Evolutionary conservation across 35 echinoderm and acorn worm genomes (phyloP).

Genomic region (Hemicentrotus pulcherrimus): DNA sequence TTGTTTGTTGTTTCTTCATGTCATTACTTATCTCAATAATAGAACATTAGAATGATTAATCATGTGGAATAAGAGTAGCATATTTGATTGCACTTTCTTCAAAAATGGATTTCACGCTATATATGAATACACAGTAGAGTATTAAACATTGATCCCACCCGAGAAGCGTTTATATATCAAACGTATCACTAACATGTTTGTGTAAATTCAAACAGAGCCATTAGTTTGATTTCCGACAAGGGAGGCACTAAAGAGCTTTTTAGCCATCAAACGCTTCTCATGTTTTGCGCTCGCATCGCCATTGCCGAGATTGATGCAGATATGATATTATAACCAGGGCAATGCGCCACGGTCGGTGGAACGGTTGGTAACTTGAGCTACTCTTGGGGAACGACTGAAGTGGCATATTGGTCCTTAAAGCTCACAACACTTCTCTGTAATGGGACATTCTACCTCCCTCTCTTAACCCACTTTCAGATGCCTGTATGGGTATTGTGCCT

Average conservation of each 20-base stretch:
- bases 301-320: neutral
- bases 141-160: neutral
- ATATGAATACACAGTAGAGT: neutral
- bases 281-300: neutral
- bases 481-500: neutral
- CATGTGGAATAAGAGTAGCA: neutral
- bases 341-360: neutral
- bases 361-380: neutral
- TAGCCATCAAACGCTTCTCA: neutral
- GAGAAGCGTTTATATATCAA: neutral
- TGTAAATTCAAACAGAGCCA: neutral
- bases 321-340: slow-evolving; percentile 1
- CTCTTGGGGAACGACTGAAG: slow-evolving; percentile 16
- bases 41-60: too few relatives aligned
- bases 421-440: slow-evolving; percentile 15
- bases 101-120: neutral
- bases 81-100: neutral
- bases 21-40: too few relatives aligned
- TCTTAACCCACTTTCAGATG: neutral
- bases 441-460: slow-evolving; percentile 23
- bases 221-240: slow-evolving; percentile 18
- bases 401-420: slow-evolving; percentile 33
- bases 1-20: too few relatives aligned
- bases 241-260: slow-evolving; percentile 1
- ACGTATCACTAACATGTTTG: slow-evolving; percentile 2